Base-by-base conservation (phyloP, 2,113 vertebrate genomes). In the Podilymbus podiceps region DNA sequence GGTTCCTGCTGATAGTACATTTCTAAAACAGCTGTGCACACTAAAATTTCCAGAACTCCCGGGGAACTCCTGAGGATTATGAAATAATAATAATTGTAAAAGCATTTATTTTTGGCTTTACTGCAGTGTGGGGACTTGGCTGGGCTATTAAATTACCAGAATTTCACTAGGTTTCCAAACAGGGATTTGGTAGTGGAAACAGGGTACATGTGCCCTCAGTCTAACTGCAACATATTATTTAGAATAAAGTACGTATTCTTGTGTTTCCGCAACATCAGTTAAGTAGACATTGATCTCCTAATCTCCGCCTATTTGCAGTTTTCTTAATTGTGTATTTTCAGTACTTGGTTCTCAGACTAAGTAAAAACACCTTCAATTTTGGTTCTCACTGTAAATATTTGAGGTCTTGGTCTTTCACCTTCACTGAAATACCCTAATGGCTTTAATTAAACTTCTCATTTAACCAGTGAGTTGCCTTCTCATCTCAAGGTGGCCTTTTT, bases 11-110 rank as follows among this genome's bases (percentile, higher is more conserved):
- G 53, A 59, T 73, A 56, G 73, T 67, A 63, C 50, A 35, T 86
- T 97, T 96, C 77, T 73, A 80, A 94, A 95, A 52, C 53, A 95
- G 72, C 60, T 91, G 53, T 42, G 82, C 76, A 81, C 30, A 44
- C 27, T 71, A 35, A 74, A 71, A 93, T 78, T 79, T 94, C 69
- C 47, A 89, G 90, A 94, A 89, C 75, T 97, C 55, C 35, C 69
- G 75, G 73, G 46, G 68, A 95, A 85, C 82, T 92, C 77, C 59
- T 93, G 81, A 56, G 35, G 44, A 93, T 94, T 85, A 83, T 52
- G 55, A 95, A 94, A 95, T 60, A 78, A 67, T 83, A 90, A 77
- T 86, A 82, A 82, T 63, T 72, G 30, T 80, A 89, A 93, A 50
- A 95, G 38, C 38, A 40, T 80, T 89, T 88, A 52, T 91, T 96